Percentiles rank a stretch among this genome's conserved stretches.
Evolutionary conservation across 2,113 vertebrate genomes (phyloP).

Genomic region (Hippocampus comes): DNA sequence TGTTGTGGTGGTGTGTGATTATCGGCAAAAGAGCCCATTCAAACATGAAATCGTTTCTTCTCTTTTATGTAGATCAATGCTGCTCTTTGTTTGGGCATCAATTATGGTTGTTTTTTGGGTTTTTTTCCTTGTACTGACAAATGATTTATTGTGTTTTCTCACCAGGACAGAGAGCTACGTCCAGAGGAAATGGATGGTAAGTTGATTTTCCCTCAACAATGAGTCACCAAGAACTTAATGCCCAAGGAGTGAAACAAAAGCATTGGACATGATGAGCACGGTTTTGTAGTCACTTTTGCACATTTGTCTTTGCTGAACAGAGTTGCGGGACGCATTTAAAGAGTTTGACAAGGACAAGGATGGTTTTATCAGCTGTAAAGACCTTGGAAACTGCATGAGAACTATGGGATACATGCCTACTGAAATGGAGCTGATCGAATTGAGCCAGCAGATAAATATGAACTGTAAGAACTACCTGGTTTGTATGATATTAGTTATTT

Average conservation of each 20-base stretch:
- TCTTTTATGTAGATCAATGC: conserved; percentile 16
- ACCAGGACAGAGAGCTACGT: conserved; percentile 91
- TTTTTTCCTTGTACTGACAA: not conserved
- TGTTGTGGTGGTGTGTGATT: conserved; percentile 21
- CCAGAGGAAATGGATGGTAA: conserved; percentile 96
- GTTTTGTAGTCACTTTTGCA: not conserved
- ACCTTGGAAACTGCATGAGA: conserved; percentile 97
- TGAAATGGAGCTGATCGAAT: conserved; percentile 97
- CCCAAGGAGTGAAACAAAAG: not conserved
- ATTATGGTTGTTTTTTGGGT: conserved; percentile 7
- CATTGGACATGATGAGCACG: not conserved
- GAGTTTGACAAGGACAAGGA: conserved; percentile 98
- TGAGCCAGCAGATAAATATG: conserved; percentile 99
- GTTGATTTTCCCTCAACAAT: conserved; percentile 21
- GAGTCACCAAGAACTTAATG: not conserved
- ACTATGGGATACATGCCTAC: conserved; percentile 99
- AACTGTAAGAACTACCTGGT: conserved; percentile 78
- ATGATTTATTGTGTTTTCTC: conserved; percentile 47
- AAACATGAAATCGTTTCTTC: not conserved
- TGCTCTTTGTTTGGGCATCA: conserved; percentile 18
- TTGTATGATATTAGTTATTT: not conserved
- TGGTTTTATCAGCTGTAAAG: conserved; percentile 96
- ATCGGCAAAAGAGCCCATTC: not conserved
- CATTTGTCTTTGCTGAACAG: conserved; percentile 63
- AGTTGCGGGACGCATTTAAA: conserved; percentile 92